Conservation (phyloP, 2,888 invertebrate species). For the Cataglyphis altisquamis region DNA sequence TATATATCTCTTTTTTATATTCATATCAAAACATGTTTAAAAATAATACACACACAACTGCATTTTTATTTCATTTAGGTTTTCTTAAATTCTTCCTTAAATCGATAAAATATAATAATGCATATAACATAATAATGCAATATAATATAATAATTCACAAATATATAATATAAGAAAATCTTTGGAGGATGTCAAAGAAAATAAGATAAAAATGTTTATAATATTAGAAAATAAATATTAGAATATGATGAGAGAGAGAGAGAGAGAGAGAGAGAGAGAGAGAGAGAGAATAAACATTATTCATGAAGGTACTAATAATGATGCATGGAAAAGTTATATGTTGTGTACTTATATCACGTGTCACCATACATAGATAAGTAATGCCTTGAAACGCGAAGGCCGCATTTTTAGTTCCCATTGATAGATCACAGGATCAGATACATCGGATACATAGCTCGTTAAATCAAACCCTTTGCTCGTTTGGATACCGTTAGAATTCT, state of each 20-base stretch:
- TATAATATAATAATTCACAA: too few species aligned
- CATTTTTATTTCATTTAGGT: too few species aligned
- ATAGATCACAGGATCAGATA: constrained; percentile 23
- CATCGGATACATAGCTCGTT: constrained; percentile 41
- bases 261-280: not conserved
- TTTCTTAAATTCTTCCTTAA: not conserved
- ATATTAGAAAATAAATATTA: not conserved
- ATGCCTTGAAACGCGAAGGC: constrained; percentile 9
- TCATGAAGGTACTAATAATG: constrained; percentile 9
- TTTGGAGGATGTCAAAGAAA: not conserved
- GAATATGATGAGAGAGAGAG: not conserved
- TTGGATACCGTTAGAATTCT: constrained; percentile 66
- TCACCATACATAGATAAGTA: constrained; percentile 8
- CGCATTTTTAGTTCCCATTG: not conserved
- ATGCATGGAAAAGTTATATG: not conserved
- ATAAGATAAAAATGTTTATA: not conserved
- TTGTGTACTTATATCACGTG: constrained; percentile 16
- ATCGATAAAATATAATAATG: too few species aligned
- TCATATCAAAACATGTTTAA: not conserved
- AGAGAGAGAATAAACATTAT: not conserved
- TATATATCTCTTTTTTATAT: too few species aligned
- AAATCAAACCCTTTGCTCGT: constrained; percentile 67
- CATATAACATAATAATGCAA: too few species aligned
- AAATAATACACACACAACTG: too few species aligned
- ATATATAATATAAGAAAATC: too few species aligned